Base-by-base conservation (phyloP, 2,888 invertebrate species). In the Cataglyphis rosenhaueri region DNA sequence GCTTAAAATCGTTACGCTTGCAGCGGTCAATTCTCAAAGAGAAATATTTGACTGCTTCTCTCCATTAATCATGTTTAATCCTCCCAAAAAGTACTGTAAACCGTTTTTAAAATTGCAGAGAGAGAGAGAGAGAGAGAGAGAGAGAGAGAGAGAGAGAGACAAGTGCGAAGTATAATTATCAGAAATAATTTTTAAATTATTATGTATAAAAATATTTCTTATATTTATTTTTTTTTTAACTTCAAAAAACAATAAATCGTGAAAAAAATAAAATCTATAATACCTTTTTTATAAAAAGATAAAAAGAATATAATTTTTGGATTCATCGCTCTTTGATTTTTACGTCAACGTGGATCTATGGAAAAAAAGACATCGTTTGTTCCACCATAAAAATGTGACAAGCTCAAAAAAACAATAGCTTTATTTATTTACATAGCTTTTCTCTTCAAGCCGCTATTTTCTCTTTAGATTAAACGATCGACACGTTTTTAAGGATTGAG, bases 391-490 rank as follows among this genome's bases (percentile, higher is more conserved):
- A 64, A 75, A 64, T 25, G 12, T 35, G 18, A 35, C 15, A 32
- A 62, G 44, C 4, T 64, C 75, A n/a, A 38, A 64, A 35, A 38
- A 75, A 25, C 18, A 62, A 29, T 3, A 48, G 25, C 2, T 75
- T 64, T 25, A 25, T 25, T 25, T 25, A 55, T 75, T 75, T 64
- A 25, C n/a, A 25, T 41, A 62, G n/a, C 48, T 38, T 38, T 8
- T 15, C 29, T 21, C 32, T 6, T 18, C 10, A 21, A 18, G 10
- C 32, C 48, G 65, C 35, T 29, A 18, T 65, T 18, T 65, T 18
- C n/a, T 38, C 35, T 9, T 75, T 35, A 25, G 21, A 75, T 75
- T 59, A 32, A 78, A 78, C 70, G 44, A 29, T 38, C 62, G 62
- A 29, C n/a, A 64, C 5, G 52, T 75, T 62, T 62, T 32, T 18